These are phyloP conservation scores for Linnaemya tessellans DNA, from an alignment of 2,888 invertebrate genomes.

Conservation along the genomic window DNA sequence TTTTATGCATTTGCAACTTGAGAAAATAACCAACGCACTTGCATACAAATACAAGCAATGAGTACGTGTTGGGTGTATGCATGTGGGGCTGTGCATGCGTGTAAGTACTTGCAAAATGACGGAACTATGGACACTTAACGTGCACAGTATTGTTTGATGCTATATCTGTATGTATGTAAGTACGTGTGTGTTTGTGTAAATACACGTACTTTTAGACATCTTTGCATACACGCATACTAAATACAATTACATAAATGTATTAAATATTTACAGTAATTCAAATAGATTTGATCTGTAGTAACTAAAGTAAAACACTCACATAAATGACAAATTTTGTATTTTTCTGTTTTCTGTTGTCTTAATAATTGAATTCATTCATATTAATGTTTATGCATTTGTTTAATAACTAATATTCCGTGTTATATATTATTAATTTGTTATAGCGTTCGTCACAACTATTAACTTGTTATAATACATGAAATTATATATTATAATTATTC, in stretches of 20 bases:
- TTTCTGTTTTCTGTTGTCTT: neutral
- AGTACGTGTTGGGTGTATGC: neutral
- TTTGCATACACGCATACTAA: slow-evolving; percentile 14
- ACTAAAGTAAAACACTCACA: slow-evolving; percentile 51
- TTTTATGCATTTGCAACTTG: slow-evolving; percentile 3
- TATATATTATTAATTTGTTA: slow-evolving; percentile 41
- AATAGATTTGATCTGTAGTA: slow-evolving; percentile 60
- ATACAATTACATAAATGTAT: slow-evolving; percentile 8
- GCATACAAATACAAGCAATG: slow-evolving; percentile 1
- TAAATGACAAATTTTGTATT: slow-evolving; percentile 14
- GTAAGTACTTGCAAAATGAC: neutral
- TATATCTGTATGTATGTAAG: neutral
- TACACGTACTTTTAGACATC: slow-evolving; percentile 8
- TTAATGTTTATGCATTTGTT: slow-evolving; percentile 34
- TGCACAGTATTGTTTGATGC: neutral
- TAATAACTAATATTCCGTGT: slow-evolving; percentile 23
- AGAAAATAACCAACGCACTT: slow-evolving; percentile 9
- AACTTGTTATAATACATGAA: slow-evolving; percentile 4
- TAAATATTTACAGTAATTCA: slow-evolving; percentile 25
- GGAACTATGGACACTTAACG: neutral
- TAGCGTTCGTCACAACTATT: slow-evolving; percentile 4
- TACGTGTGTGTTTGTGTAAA: slow-evolving; percentile 14
- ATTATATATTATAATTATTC: slow-evolving; percentile 5
- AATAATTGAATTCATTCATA: slow-evolving; percentile 20
- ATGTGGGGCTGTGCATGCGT: neutral